These are phyloP conservation scores for Semotilus atromaculatus DNA, from an alignment of 2,797 vertebrate species.

Conservation along the genomic window DNA sequence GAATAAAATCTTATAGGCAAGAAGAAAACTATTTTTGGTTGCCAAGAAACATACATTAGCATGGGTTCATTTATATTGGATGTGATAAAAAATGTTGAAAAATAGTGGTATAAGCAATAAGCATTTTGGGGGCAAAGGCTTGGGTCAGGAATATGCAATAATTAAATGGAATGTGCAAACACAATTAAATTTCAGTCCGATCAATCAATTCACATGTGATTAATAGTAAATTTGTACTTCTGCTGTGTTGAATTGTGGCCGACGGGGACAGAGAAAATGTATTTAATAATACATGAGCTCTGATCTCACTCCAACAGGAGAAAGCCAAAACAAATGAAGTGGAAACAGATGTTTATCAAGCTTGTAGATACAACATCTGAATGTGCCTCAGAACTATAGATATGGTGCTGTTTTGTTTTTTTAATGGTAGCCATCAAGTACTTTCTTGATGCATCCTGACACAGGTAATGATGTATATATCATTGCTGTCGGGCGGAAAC, in stretches of 20 bases:
- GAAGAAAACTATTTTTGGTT: not conserved
- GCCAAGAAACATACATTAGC: not conserved
- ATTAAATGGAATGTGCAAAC: not conserved
- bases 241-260: not conserved
- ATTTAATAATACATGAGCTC: not conserved
- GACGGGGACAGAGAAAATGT: not conserved
- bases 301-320: not conserved
- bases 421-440: not conserved
- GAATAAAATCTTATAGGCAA: not conserved
- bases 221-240: not conserved
- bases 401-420: conserved; percentile 16
- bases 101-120: not conserved
- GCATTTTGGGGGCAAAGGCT: not conserved
- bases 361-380: not conserved
- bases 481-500: not conserved
- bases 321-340: not conserved
- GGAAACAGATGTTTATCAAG: not conserved
- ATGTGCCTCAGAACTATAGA: not conserved
- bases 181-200: not conserved
- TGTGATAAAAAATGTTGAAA: not conserved
- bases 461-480: not conserved
- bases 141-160: not conserved
- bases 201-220: not conserved
- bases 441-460: conserved; percentile 3
- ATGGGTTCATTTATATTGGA: not conserved